These are phyloP conservation scores for Tylochromis polylepis DNA, from an alignment of 2,113 vertebrate genomes.

Conservation along the genomic window DNA sequence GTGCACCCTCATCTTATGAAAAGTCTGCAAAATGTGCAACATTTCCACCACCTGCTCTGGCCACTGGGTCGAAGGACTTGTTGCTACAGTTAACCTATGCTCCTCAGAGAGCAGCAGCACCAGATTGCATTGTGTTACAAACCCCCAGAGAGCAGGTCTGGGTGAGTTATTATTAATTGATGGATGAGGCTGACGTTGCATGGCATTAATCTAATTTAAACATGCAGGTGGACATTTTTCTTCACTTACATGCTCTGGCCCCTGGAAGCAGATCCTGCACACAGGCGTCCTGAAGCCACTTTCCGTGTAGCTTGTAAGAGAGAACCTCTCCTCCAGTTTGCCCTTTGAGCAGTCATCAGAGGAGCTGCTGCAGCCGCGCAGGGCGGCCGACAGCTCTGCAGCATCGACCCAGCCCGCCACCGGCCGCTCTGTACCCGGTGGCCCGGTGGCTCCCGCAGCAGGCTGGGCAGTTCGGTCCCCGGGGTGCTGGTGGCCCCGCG, in stretches of 20 bases:
- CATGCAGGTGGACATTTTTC: background rate
- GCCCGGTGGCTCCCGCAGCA: conserved; percentile 61
- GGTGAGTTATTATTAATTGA: background rate
- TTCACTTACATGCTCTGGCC: conserved; percentile 90
- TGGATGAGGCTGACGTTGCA: background rate
- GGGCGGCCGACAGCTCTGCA: conserved; percentile 77
- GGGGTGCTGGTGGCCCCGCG: conserved; percentile 66
- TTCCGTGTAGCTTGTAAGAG: conserved; percentile 90
- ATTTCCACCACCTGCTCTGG: background rate
- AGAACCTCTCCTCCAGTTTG: conserved; percentile 89
- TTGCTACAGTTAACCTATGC: background rate
- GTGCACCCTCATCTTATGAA: background rate
- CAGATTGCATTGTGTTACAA: background rate
- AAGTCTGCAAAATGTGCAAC: background rate
- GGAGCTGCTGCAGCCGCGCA: conserved; percentile 83
- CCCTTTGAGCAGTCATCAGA: conserved; percentile 89
- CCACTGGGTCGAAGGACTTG: background rate
- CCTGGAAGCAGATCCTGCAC: conserved; percentile 99
- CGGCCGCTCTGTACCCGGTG: conserved; percentile 58
- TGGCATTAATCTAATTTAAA: background rate
- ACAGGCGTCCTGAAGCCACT: conserved; percentile 93
- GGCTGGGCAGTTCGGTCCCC: conserved; percentile 66
- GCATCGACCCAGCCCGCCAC: conserved; percentile 80
- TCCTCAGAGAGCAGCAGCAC: background rate
- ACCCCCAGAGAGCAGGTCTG: background rate